Evolutionary conservation across 2,797 vertebrate species (phyloP).

Genomic region (Mus minutoides): DNA sequence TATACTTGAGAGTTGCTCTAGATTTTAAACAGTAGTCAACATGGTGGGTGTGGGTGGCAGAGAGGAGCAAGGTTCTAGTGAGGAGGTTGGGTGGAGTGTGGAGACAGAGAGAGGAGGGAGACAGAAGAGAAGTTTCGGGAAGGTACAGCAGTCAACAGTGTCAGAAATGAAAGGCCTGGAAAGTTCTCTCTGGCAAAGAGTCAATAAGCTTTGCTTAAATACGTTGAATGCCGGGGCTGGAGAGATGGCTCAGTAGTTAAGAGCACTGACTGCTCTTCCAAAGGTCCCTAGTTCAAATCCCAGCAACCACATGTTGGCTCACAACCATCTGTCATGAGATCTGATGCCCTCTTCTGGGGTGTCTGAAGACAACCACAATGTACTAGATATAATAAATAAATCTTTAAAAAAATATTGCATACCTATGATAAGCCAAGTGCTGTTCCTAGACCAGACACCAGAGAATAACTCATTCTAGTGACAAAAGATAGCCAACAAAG

Average conservation of each 20-base stretch:
- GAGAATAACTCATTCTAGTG: conserved; percentile 22
- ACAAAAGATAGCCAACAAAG: neutral
- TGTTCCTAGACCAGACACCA: neutral
- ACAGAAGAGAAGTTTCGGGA: neutral
- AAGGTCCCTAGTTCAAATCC: no score
- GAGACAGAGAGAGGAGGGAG: neutral
- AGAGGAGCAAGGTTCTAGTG: neutral
- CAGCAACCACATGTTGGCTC: no score
- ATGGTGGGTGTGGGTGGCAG: neutral
- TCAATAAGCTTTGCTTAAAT: neutral
- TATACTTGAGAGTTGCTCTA: neutral
- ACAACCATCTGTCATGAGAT: no score
- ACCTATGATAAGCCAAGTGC: neutral
- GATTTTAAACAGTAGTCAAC: neutral
- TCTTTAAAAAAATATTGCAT: no score
- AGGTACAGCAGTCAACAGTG: neutral
- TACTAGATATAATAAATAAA: no score
- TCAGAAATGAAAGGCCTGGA: neutral
- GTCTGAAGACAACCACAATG: no score
- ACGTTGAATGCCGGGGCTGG: neutral
- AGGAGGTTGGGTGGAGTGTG: neutral
- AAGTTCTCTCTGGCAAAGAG: neutral
- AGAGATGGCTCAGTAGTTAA: no score
- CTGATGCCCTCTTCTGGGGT: no score
- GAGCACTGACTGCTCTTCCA: no score